Evolutionary conservation across 2,113 vertebrate genomes (phyloP), one percentile per base, ranked within the genome.

Genomic region (Chlamydotis undulata): DNA sequence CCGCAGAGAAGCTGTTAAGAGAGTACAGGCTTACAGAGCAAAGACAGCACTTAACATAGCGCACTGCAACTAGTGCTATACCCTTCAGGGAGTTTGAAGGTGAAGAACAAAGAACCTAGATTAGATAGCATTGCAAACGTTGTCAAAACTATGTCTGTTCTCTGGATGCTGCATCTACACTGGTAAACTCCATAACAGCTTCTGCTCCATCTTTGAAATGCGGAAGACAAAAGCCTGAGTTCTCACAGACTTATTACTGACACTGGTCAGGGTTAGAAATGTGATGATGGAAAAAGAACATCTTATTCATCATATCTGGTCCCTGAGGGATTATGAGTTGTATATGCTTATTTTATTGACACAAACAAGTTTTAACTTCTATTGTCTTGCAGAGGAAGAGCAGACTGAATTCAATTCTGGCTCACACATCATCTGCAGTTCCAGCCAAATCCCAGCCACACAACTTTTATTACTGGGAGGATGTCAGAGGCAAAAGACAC

Each of bases 401-500:
- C 92, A 89, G 83, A 77, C 91, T 96, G 94, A 94, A 85, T 91
- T 92, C 77, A 91, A 35, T 83, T 91, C 83, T 96, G 90, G 91
- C 96, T 94, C 90, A 82, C 69, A 84, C 53, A 93, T 89, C 83
- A 93, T 91, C 89, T 87, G 77, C 80, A 89, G 33, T 17, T 81
- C 74, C 25, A 96, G 96, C 92, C 95, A 97, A 96, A 84, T 91
- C 94, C 81, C 93, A 96, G 91, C 83, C 84, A 91, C 77, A 91
- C 86, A 94, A 85, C 50, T 93, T 96, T 87, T 96, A 97, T 95
- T 92, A 93, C 92, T 89, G 77, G 91, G 92, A 96, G 89, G 95
- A 95, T 95, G 94, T 96, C 95, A 93, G 95, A 96, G 91, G 91
- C 95, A 97, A 91, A 96, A 94, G 94, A 63, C 86, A 82, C 95